Percentiles rank a stretch among this genome's conserved stretches.
These are phyloP conservation scores for Apomyelois bistriatella DNA, from an alignment of 2,888 invertebrate species.

Conservation along the genomic window DNA sequence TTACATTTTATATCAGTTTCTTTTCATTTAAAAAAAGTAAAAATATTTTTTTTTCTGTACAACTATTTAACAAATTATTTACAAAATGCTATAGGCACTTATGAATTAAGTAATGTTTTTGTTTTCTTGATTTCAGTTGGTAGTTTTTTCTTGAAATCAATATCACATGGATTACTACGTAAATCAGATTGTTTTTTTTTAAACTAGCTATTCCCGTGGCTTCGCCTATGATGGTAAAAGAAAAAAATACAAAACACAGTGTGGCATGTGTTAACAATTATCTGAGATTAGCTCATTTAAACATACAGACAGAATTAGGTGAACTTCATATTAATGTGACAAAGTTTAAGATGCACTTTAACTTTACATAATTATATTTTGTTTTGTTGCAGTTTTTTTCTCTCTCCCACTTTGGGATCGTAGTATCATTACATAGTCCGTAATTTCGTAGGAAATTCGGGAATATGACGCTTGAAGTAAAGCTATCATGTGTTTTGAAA, in stretches of 20 bases:
- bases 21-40: slow-evolving; percentile 17
- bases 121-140: not conserved
- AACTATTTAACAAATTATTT: slow-evolving; percentile 41
- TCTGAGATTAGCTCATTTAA: no score
- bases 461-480: no score
- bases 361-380: not conserved
- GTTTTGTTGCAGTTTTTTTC: slow-evolving; percentile 13
- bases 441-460: no score
- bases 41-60: slow-evolving; percentile 23
- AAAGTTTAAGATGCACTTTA: not conserved
- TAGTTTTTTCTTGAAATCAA: slow-evolving; percentile 23
- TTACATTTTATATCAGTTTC: slow-evolving; percentile 29
- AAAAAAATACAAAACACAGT: not conserved
- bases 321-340: not conserved
- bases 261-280: no score
- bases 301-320: no score
- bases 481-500: no score
- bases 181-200: not conserved
- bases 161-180: slow-evolving; percentile 17
- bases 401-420: slow-evolving; percentile 17
- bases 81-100: slow-evolving; percentile 50
- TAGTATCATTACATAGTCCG: not conserved
- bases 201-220: no score
- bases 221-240: not conserved
- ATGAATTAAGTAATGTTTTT: slow-evolving; percentile 43